phyloP scores from a whole-genome alignment of 2,888 invertebrate genomes.

The Drepanosiphum platanoidis region DNA sequence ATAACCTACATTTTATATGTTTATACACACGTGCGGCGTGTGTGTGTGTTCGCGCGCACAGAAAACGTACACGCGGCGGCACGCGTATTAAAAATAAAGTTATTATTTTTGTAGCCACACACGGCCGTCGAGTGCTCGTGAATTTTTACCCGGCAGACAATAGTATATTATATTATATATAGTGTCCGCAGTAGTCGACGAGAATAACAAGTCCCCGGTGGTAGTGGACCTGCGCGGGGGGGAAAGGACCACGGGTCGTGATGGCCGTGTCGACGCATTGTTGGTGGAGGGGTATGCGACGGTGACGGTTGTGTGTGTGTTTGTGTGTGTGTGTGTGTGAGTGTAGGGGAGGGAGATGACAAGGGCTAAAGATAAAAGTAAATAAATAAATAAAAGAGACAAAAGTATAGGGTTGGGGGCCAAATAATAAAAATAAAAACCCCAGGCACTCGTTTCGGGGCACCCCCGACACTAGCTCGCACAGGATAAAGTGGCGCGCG shows the following conservation, averaged over 20 bases:
- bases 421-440: slow-evolving; percentile 60
- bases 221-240: neutral
- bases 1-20: neutral
- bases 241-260: neutral
- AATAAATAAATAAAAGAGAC: slow-evolving; percentile 56
- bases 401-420: slow-evolving; percentile 30
- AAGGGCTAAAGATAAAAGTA: slow-evolving; percentile 55
- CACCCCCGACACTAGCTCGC: slow-evolving; percentile 13
- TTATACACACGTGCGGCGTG: neutral
- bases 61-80: neutral
- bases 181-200: neutral
- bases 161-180: neutral
- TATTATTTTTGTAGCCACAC: slow-evolving; percentile 1
- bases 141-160: slow-evolving; percentile 5
- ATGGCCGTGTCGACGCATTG: neutral
- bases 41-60: neutral
- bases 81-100: neutral
- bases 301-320: neutral
- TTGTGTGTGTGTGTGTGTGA: neutral
- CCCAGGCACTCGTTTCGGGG: slow-evolving; percentile 57
- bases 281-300: neutral
- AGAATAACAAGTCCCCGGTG: slow-evolving; percentile 34
- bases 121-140: neutral
- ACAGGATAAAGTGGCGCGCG: neutral
- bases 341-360: neutral